Evolutionary conservation across 2,797 vertebrate genomes (phyloP).

Genomic region (Lepilemur septentrionalis): DNA sequence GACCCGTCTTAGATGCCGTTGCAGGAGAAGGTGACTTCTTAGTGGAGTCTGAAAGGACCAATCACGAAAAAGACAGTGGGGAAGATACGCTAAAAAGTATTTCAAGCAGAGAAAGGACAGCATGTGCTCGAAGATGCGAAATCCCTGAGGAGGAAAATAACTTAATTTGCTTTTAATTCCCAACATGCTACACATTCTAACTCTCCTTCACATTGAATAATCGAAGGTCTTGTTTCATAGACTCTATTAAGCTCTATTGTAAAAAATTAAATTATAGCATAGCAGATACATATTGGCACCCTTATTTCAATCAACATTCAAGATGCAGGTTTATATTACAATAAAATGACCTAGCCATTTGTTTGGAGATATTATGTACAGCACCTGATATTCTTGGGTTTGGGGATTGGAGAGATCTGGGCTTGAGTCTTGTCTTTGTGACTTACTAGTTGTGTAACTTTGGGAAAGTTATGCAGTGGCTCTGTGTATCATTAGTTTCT

Average conservation of each 20-base stretch:
- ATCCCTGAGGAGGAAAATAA: not conserved
- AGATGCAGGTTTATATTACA: not conserved
- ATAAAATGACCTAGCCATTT: not conserved
- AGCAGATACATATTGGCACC: not conserved
- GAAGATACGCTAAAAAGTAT: not conserved
- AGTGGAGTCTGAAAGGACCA: not conserved
- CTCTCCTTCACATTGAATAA: not conserved
- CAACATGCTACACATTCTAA: not conserved
- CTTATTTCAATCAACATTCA: constrained; percentile 31
- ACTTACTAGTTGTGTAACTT: not conserved
- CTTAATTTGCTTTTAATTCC: constrained; percentile 45
- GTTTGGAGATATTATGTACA: not conserved
- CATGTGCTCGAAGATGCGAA: not conserved
- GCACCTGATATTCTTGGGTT: not conserved
- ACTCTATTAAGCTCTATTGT: not conserved
- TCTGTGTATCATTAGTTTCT: not conserved
- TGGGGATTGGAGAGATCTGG: not conserved
- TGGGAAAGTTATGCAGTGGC: not conserved
- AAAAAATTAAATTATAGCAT: constrained; percentile 15
- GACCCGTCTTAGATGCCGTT: not conserved
- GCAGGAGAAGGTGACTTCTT: not conserved
- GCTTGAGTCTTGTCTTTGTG: constrained; percentile 60
- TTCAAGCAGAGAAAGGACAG: not conserved
- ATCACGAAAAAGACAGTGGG: not conserved
- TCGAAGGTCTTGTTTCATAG: constrained; percentile 26